These are phyloP conservation scores for Stratiomys singularior DNA, from an alignment of 2,888 invertebrate genomes.

Conservation along the genomic window DNA sequence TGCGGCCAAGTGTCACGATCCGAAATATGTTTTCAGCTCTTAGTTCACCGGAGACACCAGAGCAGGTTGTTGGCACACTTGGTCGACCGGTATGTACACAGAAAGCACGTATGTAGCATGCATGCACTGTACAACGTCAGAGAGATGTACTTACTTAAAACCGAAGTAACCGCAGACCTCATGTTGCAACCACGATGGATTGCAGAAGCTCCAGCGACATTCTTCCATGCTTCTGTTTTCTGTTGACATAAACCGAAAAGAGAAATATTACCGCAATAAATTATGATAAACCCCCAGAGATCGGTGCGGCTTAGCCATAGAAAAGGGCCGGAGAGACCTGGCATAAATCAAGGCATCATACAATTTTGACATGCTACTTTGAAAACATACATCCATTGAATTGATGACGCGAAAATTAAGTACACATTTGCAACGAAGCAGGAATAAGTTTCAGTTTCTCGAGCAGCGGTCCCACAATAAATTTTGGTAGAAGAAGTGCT, in stretches of 20 bases:
- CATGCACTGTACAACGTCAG: background rate
- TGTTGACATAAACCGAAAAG: constrained; percentile 42
- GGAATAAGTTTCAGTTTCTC: too few relatives aligned
- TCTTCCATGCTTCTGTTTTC: constrained; percentile 45
- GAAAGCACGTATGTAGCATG: background rate
- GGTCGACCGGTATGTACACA: constrained; percentile 10
- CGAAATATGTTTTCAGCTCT: constrained; percentile 26
- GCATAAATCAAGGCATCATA: constrained; percentile 39
- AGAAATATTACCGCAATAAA: constrained; percentile 33
- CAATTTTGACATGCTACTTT: constrained; percentile 40
- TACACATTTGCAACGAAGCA: background rate
- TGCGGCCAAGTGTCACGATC: constrained; percentile 48
- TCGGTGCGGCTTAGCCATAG: background rate
- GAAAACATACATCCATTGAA: constrained; percentile 22
- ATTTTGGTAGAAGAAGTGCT: too few relatives aligned
- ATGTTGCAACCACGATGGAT: constrained; percentile 35
- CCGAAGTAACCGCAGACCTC: constrained; percentile 17
- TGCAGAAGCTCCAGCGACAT: constrained; percentile 44
- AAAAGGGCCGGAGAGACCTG: background rate
- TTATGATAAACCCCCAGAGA: constrained; percentile 9
- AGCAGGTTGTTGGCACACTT: constrained; percentile 10
- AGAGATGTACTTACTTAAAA: constrained; percentile 8
- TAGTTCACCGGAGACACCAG: background rate
- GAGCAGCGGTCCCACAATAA: too few relatives aligned
- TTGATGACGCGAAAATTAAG: constrained; percentile 9